These are phyloP conservation scores for Hecatera dysodea DNA, from an alignment of 2,888 invertebrate genomes.

Conservation along the genomic window DNA sequence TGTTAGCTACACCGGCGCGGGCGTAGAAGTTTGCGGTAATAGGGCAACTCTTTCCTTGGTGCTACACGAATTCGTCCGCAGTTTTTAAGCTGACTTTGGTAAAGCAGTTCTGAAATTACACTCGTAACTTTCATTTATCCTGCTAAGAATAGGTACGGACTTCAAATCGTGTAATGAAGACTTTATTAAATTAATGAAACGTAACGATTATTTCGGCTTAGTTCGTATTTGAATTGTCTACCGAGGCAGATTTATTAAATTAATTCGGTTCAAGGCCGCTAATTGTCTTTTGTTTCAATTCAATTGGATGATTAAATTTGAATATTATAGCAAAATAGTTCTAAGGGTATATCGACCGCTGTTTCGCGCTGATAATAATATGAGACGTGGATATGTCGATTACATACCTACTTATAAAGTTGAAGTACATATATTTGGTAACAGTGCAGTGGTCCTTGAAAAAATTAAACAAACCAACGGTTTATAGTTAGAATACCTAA, in stretches of 20 bases:
- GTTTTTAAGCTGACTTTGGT: slow-evolving; percentile 65
- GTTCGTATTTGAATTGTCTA: slow-evolving; percentile 71
- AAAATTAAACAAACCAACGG: no score
- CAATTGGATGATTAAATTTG: slow-evolving; percentile 72
- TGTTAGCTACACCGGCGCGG: slow-evolving; percentile 58
- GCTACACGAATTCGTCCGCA: slow-evolving; percentile 63
- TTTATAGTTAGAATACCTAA: no score
- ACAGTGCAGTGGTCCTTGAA: no score
- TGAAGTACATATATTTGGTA: not conserved
- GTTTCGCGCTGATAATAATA: slow-evolving; percentile 37
- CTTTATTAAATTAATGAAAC: slow-evolving; percentile 68
- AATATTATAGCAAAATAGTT: slow-evolving; percentile 69
- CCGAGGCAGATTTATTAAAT: slow-evolving; percentile 74
- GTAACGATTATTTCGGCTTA: slow-evolving; percentile 69
- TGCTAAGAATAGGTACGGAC: slow-evolving; percentile 51
- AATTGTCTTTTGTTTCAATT: slow-evolving; percentile 78
- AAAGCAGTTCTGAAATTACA: slow-evolving; percentile 66
- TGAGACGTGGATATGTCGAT: slow-evolving; percentile 12
- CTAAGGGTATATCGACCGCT: slow-evolving; percentile 38
- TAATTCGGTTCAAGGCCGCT: slow-evolving; percentile 72
- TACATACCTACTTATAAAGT: slow-evolving; percentile 32
- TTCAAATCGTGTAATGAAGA: slow-evolving; percentile 57
- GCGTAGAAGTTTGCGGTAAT: slow-evolving; percentile 64
- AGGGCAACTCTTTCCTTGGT: slow-evolving; percentile 62
- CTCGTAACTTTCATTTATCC: slow-evolving; percentile 58